Base-by-base conservation (phyloP, 1,140 invertebrate species). In the Drosophila arizonae region DNA sequence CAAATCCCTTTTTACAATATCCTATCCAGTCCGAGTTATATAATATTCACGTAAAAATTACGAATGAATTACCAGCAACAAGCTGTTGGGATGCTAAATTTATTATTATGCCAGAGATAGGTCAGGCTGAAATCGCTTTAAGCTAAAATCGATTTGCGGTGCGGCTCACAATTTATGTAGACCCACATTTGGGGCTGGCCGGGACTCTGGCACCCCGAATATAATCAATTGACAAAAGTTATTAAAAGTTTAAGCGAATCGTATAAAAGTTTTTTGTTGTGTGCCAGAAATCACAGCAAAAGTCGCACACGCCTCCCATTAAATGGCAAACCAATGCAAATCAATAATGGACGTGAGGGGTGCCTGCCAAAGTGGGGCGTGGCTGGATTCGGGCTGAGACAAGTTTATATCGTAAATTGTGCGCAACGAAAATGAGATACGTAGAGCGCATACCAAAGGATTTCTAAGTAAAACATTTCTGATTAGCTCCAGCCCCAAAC, bases 381-480 rank as follows among this genome's bases (percentile, higher is more conserved):
- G 15, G 41, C 21, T 21, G 15, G 60, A 10, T 10, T 17, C 30
- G 26, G 15, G 8, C n/a, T 30, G 69, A 65, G 57, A 61, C 54
- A 68, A 77, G 77, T 81, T 77, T 66, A 88, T 79, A 88, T 88
- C 84, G 84, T 88, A 87, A 87, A 87, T 87, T 87, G 84, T 87
- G 84, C 84, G 84, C 72, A 79, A 88, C 66, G 84, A 88, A 88
- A 87, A 87, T 87, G 79, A 87, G 84, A 87, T 87, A 87, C 84
- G 84, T 80, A 87, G 84, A 76, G 26, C 79, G 84, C 84, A 87
- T 87, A 87, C 84, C 79, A 87, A 87, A 84, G 84, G 84, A 88
- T 87, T 87, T 88, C 75, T 75, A 79, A 87, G 84, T 87, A 88
- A 84, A 88, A 88, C 84, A 88, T 87, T 87, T 88, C 84, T 87